A percentile compares a stretch with the other conserved stretches of the same genome.
Conservation (phyloP, 2,888 invertebrate species). For the Campoletis raptor region DNA sequence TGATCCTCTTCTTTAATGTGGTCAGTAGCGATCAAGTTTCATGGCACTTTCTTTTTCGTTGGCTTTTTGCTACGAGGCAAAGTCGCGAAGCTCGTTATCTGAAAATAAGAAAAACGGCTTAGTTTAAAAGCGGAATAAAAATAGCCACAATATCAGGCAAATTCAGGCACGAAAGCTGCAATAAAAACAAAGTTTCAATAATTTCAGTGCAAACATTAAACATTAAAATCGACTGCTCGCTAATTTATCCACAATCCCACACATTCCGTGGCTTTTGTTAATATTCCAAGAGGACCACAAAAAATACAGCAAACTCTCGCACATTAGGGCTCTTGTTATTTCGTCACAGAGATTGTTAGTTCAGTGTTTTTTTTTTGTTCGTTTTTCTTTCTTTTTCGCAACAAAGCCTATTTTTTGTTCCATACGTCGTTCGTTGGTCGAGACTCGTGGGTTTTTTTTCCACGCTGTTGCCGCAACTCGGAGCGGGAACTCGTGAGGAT, state of each 20-base stretch:
- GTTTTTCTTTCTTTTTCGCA: conserved; percentile 40
- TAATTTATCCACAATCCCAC: conserved; percentile 34
- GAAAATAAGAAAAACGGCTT: conserved; percentile 83
- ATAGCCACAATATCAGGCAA: conserved; percentile 28
- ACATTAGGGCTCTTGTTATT: conserved; percentile 34
- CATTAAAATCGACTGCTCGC: conserved; percentile 18
- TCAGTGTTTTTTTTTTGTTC: conserved; percentile 24
- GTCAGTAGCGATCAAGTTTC: conserved; percentile 79
- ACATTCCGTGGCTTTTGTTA: conserved; percentile 52
- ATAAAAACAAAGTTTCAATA: conserved; percentile 30
- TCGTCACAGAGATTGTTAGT: conserved; percentile 45
- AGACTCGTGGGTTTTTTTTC: conserved; percentile 44
- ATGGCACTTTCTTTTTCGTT: conserved; percentile 88
- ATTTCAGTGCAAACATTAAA: conserved; percentile 18
- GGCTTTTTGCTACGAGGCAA: conserved; percentile 91
- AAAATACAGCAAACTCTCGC: conserved; percentile 27
- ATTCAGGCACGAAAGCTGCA: conserved; percentile 49
- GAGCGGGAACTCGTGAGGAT: not conserved
- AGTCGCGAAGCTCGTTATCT: conserved; percentile 90
- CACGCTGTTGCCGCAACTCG: conserved; percentile 29
- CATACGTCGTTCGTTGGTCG: conserved; percentile 58
- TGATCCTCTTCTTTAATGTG: conserved; percentile 79
- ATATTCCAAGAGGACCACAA: conserved; percentile 42
- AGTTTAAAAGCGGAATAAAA: not conserved
- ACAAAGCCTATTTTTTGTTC: conserved; percentile 38